phyloP scores from a whole-genome alignment of 2,888 invertebrate species.

The Tiliacea citrago region DNA sequence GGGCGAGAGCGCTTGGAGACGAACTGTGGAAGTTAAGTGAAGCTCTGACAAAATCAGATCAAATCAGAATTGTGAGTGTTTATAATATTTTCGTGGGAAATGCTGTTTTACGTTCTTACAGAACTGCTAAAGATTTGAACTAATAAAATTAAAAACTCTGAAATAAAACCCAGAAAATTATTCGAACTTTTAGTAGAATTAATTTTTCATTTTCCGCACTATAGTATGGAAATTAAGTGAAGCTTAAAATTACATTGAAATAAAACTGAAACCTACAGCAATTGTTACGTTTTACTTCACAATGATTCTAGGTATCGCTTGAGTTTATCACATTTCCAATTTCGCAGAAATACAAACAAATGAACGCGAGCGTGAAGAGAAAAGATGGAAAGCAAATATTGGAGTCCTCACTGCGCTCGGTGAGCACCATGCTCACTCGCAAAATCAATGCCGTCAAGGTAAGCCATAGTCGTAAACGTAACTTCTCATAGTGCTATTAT shows the following conservation, averaged over 20 bases:
- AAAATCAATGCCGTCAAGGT: slow-evolving; percentile 97
- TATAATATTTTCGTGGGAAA: not conserved
- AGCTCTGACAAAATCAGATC: slow-evolving; percentile 94
- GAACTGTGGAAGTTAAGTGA: slow-evolving; percentile 95
- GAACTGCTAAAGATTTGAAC: not conserved
- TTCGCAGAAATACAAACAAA: slow-evolving; percentile 94
- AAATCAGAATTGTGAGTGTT: slow-evolving; percentile 93
- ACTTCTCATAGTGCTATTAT: slow-evolving; percentile 25
- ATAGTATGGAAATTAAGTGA: too few relatives aligned
- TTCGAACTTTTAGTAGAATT: not conserved
- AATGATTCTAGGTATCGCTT: not conserved
- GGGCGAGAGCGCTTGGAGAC: slow-evolving; percentile 95
- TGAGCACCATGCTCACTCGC: slow-evolving; percentile 95
- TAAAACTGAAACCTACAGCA: not conserved
- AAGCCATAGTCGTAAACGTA: slow-evolving; percentile 65
- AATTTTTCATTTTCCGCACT: not conserved
- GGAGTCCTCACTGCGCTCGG: slow-evolving; percentile 94
- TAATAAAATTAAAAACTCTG: not conserved
- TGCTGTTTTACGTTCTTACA: not conserved
- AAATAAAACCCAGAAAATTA: not conserved
- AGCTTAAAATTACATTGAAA: not conserved
- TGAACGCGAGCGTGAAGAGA: slow-evolving; percentile 94
- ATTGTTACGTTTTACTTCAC: not conserved
- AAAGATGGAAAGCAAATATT: slow-evolving; percentile 95
- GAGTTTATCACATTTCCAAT: slow-evolving; percentile 31